Evolutionary conservation across 2,888 invertebrate species (phyloP).

Genomic region (Scaptomyza caliginosa): DNA sequence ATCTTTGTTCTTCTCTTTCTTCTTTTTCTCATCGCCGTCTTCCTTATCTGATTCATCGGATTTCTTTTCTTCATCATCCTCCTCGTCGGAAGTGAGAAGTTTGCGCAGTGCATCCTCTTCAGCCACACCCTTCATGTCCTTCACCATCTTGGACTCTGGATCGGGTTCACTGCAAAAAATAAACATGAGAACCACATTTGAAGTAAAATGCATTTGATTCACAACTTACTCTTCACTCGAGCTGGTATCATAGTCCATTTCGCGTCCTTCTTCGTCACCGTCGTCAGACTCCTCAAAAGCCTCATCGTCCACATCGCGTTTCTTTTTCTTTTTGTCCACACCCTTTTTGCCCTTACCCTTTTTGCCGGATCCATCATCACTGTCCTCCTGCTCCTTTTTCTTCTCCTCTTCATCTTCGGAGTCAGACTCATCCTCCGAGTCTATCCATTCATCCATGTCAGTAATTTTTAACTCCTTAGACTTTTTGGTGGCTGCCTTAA

Average conservation of each 20-base stretch:
- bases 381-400: conserved; percentile 87
- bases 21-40: conserved; percentile 88
- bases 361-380: conserved; percentile 86
- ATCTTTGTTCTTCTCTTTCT: conserved; percentile 86
- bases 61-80: conserved; percentile 92
- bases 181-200: neutral
- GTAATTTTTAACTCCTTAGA: conserved; percentile 91
- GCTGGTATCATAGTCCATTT: conserved; percentile 97
- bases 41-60: conserved; percentile 91
- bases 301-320: conserved; percentile 93
- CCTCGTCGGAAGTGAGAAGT: conserved; percentile 94
- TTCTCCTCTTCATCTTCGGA: conserved; percentile 89
- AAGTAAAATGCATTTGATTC: neutral
- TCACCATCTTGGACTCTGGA: conserved; percentile 90
- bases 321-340: conserved; percentile 87
- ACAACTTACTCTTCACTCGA: conserved; percentile 88
- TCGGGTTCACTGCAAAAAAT: conserved; percentile 86
- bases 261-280: conserved; percentile 97
- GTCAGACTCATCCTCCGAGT: conserved; percentile 91
- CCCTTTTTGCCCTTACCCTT: conserved; percentile 88
- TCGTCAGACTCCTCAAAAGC: conserved; percentile 98
- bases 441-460: conserved; percentile 97
- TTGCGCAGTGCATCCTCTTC: conserved; percentile 95
- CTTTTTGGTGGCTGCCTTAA: conserved; percentile 85
- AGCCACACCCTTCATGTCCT: conserved; percentile 94